phyloP scores from a whole-genome alignment of 2,888 invertebrate species.

The Aporophyla nigra region DNA sequence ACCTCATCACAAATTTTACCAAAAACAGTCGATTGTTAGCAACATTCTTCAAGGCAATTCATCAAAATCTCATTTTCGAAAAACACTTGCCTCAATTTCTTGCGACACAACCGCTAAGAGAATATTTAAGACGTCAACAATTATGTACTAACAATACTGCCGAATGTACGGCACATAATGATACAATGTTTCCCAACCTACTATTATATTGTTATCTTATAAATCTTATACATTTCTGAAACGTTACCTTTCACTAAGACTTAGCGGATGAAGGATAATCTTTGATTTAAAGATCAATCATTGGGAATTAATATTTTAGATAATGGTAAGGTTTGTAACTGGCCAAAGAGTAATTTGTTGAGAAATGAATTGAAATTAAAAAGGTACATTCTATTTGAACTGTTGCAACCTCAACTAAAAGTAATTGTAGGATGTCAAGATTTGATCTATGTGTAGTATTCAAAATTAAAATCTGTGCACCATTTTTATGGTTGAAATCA shows the following conservation, averaged over 20 bases:
- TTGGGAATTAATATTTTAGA: slow-evolving; percentile 47
- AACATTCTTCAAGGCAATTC: slow-evolving; percentile 27
- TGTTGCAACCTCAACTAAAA: slow-evolving; percentile 5
- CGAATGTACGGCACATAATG: slow-evolving; percentile 63
- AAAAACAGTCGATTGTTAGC: background rate
- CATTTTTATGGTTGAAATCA: slow-evolving; percentile 4
- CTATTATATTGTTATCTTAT: slow-evolving; percentile 71
- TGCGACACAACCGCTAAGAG: slow-evolving; percentile 50
- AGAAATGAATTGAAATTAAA: slow-evolving; percentile 13
- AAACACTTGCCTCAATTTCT: slow-evolving; percentile 35
- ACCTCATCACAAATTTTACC: too few species aligned
- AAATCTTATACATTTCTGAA: slow-evolving; percentile 70
- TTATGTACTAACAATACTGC: slow-evolving; percentile 65
- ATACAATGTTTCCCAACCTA: slow-evolving; percentile 64
- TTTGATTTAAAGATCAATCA: slow-evolving; percentile 53
- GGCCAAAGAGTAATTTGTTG: slow-evolving; percentile 22
- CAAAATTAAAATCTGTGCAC: background rate
- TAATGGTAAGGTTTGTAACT: slow-evolving; percentile 38
- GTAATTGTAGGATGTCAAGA: background rate
- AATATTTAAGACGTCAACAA: slow-evolving; percentile 64
- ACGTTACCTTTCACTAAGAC: slow-evolving; percentile 70
- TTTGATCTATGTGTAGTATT: background rate
- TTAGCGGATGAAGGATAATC: slow-evolving; percentile 57
- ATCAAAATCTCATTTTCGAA: slow-evolving; percentile 30
- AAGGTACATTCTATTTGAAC: background rate